A percentile compares a stretch with the other conserved stretches of the same genome.
Conservation (phyloP, 2,113 vertebrate genomes). For the Glaucidium brasilianum region DNA sequence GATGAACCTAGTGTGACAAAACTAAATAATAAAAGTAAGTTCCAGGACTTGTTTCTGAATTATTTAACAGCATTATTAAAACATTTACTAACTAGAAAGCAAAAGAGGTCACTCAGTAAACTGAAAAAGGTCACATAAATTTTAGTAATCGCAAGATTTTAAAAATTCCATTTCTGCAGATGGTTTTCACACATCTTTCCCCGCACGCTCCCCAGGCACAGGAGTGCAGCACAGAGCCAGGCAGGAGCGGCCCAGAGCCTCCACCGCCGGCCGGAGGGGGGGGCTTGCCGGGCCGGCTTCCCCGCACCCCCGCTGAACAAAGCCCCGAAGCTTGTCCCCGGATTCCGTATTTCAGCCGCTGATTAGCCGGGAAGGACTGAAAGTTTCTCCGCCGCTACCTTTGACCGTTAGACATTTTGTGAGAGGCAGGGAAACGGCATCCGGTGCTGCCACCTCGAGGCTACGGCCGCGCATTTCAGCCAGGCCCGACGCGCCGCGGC, state of each 20-base stretch:
- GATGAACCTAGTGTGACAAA: background rate
- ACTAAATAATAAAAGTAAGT: background rate
- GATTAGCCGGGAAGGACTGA: background rate
- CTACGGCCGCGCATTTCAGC: conserved; percentile 12
- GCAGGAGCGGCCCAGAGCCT: background rate
- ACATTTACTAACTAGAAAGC: background rate
- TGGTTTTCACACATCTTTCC: fast-evolving
- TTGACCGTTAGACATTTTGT: background rate
- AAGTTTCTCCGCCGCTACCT: conserved; percentile 21
- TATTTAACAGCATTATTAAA: background rate
- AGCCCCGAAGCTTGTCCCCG: background rate
- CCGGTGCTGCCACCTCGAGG: conserved; percentile 78
- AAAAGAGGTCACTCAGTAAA: background rate
- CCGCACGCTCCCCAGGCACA: background rate
- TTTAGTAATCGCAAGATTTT: background rate
- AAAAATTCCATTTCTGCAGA: background rate
- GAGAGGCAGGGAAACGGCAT: conserved; percentile 50
- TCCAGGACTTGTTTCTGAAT: no score
- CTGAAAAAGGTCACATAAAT: no score
- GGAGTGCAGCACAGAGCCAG: background rate
- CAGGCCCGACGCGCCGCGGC: background rate
- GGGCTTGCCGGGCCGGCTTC: background rate
- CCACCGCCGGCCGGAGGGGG: no score
- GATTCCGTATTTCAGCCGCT: background rate
- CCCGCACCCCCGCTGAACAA: background rate